phyloP scores from a whole-genome alignment of 2,113 vertebrate species.

The Anser cygnoides region DNA sequence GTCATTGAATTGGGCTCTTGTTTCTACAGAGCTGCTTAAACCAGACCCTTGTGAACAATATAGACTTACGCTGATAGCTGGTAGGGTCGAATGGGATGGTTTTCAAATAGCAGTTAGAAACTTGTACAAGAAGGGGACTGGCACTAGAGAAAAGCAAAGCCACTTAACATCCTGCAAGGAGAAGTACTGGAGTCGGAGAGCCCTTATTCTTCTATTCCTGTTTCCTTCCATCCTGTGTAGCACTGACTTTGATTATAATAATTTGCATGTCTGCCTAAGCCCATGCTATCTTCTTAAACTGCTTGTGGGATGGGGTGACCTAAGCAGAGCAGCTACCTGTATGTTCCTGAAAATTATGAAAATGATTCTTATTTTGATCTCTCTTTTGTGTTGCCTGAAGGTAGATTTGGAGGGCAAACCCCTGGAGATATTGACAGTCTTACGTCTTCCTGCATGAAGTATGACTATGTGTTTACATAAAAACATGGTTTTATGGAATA shows the following conservation, averaged over 20 bases:
- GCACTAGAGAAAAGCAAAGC: background rate
- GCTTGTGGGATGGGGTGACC: background rate
- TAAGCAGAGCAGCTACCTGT: background rate
- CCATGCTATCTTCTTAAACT: background rate
- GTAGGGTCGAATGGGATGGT: background rate
- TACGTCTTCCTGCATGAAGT: background rate
- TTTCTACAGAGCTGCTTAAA: background rate
- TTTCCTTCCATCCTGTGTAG: background rate
- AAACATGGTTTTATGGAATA: background rate
- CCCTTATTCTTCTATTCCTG: background rate
- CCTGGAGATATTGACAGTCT: background rate
- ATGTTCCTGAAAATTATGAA: background rate
- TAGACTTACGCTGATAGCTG: background rate
- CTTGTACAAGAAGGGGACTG: background rate
- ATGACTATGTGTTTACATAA: background rate
- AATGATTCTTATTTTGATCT: background rate
- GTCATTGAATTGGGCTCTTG: background rate
- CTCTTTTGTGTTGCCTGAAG: background rate
- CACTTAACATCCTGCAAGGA: constrained; percentile 4
- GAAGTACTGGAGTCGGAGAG: background rate
- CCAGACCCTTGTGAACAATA: background rate
- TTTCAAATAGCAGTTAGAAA: background rate
- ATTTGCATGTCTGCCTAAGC: background rate
- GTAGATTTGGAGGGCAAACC: background rate
- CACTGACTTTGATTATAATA: background rate